Evolutionary conservation across 2,797 vertebrate species (phyloP), one percentile per base, ranked within the genome.

Genomic region (Numenius phaeopus): DNA sequence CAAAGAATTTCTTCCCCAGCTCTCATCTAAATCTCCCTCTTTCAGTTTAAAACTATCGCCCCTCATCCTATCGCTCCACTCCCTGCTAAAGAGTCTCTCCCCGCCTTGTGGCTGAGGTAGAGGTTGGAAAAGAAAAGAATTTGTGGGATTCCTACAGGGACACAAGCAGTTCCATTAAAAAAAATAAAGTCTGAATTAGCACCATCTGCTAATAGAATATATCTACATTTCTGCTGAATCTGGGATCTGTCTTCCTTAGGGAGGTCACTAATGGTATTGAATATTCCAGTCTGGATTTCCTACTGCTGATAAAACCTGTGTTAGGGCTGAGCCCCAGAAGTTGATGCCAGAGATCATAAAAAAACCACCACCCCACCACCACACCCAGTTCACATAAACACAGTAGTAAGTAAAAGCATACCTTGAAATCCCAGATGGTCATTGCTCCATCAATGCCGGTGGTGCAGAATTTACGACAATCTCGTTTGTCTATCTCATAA

Each of bases 371-470:
- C 18, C 14, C 37, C 44, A 66, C 4, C 21, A 70, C 3, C 2
- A 8, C 49, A 59, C 27, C 52, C 52, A 44, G 62, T 11, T 58
- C 29, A 44, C 42, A 58, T 2, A 59, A 39, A 34, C 39, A 47
- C 0, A 6, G 77, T 4, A 77, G 69, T 39, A 83, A 77, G 69
- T 39, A 83, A 59, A 64, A 96, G 76, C 89, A 10, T 94, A 99
- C 99, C 99, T 99, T 99, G 94, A 99, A 99, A 97, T 99, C 99
- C 99, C 99, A 99, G 98, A 99, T 99, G 96, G 99, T 99, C 99
- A 99, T 99, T 47, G 99, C 99, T 98, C 99, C 99, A 87, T 99
- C 99, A 14, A 99, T 99, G 97, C 99, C 99, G 23, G 99, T 99
- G 98, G 99, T 99, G 98, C 99, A 99, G 98, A 99, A 99, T 98